Base-by-base conservation (phyloP, 2,797 vertebrate species). In the Percopsis omiscomaycus region DNA sequence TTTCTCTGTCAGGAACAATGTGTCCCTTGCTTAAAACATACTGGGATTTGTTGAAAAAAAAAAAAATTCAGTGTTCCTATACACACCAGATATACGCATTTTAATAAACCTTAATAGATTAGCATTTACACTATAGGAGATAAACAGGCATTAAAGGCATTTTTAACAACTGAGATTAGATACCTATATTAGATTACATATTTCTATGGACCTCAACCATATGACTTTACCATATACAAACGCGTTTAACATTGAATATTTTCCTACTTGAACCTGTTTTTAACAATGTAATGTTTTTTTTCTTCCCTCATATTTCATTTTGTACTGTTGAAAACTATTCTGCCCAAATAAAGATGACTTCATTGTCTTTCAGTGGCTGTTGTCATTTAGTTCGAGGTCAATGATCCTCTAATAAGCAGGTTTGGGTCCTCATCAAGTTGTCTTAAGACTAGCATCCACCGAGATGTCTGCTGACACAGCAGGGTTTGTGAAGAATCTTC, bases 191-290 rank as follows among this genome's bases (percentile, higher is more conserved):
- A 55, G 22, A 14, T 4, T 32, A 15, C 44, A 50, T 51, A 8
- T 55, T 68, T 29, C 48, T 62, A 53, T 65, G 45, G 37, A 68
- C 42, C 37, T 53, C 22, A 50, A 49, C 42, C 30, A 30, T 75
- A 58, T 46, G 57, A 56, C 15, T 49, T 22, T 3, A 55, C 28
- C 48, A 69, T 57, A 72, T 60, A 76, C 53, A 67, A 68, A 50
- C 69, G 59, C 72, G 22, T 22, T 22, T 1, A 22, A 22, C 22
- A 22, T 22, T 22, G 75, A 86, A 78, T 83, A 71, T 82, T 86
- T 86, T 86, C 81, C 84, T 88, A 90, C 86, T 84, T 81, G 77
- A 83, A 84, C 75, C 84, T 75, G 75, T 87, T 86, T 84, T 80
- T 80, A 85, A 37, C 4, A 4, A 37, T 37, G 32, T 37, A 32